These are phyloP conservation scores for Agelastica alni DNA, from an alignment of 2,888 invertebrate genomes.

Conservation along the genomic window DNA sequence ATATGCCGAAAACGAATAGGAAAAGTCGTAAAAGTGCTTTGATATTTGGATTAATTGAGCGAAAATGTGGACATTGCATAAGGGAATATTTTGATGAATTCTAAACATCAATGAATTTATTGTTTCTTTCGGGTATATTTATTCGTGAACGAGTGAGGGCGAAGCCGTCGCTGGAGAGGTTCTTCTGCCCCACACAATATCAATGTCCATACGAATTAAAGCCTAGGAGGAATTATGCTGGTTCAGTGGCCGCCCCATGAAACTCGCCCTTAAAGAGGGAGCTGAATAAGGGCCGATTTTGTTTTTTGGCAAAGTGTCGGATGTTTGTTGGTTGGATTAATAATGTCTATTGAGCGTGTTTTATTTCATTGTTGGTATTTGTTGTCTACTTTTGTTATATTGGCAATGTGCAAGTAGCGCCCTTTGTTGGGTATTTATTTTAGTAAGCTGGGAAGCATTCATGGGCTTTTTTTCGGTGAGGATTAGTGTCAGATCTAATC, in stretches of 20 bases:
- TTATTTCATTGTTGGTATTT: constrained; percentile 59
- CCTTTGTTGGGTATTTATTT: constrained; percentile 57
- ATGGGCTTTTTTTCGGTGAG: constrained; percentile 52
- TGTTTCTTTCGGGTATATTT: no score
- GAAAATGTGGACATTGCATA: no score
- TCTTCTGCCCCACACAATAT: constrained; percentile 47
- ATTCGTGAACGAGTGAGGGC: no score
- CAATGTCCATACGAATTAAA: constrained; percentile 56
- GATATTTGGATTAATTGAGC: no score
- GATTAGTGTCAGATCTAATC: constrained; percentile 53
- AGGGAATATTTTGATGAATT: no score
- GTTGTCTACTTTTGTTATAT: constrained; percentile 57
- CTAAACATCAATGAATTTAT: no score
- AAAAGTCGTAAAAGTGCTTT: no score
- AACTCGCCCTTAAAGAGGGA: constrained; percentile 27
- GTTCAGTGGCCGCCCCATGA: constrained; percentile 42
- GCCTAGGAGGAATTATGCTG: constrained; percentile 53
- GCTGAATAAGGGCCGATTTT: constrained; percentile 31
- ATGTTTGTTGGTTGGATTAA: constrained; percentile 56
- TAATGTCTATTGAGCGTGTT: constrained; percentile 59
- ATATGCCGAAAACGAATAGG: not conserved
- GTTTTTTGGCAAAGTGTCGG: constrained; percentile 48
- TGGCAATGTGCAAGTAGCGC: constrained; percentile 57
- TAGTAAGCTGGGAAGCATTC: constrained; percentile 56
- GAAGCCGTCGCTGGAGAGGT: constrained; percentile 29